Conservation (phyloP, 2,888 invertebrate genomes). For the Hemicrepidius hirtus region DNA sequence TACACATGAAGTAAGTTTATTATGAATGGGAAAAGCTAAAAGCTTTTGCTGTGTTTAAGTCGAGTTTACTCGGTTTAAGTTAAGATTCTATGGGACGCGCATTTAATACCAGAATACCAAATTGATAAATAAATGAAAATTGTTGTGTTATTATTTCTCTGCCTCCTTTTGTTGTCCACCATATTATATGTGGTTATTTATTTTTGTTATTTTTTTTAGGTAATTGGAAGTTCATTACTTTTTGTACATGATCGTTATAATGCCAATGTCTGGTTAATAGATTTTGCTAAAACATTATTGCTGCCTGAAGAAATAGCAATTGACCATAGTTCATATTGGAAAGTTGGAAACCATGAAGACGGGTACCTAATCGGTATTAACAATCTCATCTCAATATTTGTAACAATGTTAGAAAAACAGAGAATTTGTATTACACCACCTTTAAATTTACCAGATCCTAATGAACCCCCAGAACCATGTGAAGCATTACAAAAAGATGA, state of each 20-base stretch:
- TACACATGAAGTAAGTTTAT: conserved; percentile 83
- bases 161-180: background rate
- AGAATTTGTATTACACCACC: conserved; percentile 68
- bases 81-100: too few relatives aligned
- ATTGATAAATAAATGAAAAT: too few relatives aligned
- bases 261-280: conserved; percentile 97
- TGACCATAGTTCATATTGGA: conserved; percentile 90
- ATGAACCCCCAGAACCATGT: conserved; percentile 49
- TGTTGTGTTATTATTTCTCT: too few relatives aligned
- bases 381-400: conserved; percentile 91
- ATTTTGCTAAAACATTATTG: conserved; percentile 95
- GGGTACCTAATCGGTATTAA: conserved; percentile 95
- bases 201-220: conserved; percentile 72
- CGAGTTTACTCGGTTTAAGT: too few relatives aligned
- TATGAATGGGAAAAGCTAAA: background rate
- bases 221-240: conserved; percentile 94
- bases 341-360: conserved; percentile 96
- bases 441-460: conserved; percentile 63
- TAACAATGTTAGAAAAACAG: conserved; percentile 75
- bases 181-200: background rate
- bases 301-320: conserved; percentile 85
- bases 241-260: conserved; percentile 94
- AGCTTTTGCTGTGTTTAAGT: too few relatives aligned
- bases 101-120: too few relatives aligned
- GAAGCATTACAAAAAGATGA: conserved; percentile 28